phyloP scores from a whole-genome alignment of 2,113 vertebrate genomes.

The Cnemophilus loriae region DNA sequence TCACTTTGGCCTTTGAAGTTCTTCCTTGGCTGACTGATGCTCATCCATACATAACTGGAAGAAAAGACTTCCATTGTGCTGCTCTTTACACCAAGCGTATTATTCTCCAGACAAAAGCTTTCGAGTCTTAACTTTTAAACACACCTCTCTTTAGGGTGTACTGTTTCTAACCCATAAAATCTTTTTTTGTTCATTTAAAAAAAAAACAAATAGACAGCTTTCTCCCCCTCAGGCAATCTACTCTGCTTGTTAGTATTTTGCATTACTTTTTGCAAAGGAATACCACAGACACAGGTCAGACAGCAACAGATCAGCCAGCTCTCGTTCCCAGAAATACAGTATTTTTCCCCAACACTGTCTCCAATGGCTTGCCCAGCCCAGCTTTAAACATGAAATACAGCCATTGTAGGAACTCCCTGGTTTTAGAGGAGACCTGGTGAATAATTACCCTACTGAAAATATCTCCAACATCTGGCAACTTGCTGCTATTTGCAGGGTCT shows the following conservation, averaged over 20 bases:
- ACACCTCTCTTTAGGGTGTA: slow-evolving; percentile 16
- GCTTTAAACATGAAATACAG: background rate
- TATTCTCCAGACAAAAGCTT: slow-evolving; percentile 47
- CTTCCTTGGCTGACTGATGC: slow-evolving; percentile 52
- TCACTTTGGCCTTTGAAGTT: slow-evolving; percentile 23
- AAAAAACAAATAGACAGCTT: background rate
- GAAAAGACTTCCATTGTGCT: slow-evolving; percentile 35
- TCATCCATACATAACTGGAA: slow-evolving; percentile 40
- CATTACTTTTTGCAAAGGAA: background rate
- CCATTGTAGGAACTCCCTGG: background rate
- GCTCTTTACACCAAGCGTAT: background rate
- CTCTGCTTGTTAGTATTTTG: background rate
- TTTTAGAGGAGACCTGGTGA: background rate
- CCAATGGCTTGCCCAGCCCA: background rate
- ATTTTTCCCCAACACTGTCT: background rate
- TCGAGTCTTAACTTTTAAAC: background rate
- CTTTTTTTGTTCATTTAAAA: background rate
- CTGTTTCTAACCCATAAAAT: slow-evolving; percentile 21
- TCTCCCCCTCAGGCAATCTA: background rate
- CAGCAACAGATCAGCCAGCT: background rate
- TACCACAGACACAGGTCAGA: background rate
- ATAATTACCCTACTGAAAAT: background rate
- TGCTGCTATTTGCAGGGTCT: background rate
- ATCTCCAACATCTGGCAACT: slow-evolving; percentile 45
- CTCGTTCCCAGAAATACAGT: background rate